Base-by-base conservation (phyloP, 2,113 vertebrate genomes). In the Dasyprocta punctata region DNA sequence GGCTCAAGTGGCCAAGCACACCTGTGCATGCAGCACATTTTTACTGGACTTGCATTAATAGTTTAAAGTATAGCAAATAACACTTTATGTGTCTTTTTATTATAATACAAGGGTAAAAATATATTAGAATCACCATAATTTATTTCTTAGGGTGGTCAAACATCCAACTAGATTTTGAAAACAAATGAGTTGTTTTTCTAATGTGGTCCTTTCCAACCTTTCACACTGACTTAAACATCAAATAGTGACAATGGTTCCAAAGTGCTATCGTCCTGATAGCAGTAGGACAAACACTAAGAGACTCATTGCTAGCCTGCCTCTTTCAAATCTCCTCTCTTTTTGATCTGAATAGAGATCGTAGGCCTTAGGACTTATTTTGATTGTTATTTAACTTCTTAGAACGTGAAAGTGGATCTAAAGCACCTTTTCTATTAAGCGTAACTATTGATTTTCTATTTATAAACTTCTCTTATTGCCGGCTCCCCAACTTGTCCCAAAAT, bases 1-100 rank as follows among this genome's bases (percentile, higher is more conserved):
- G 77, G 97, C 96, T 98, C 71, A 54, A 38, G 60, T 93, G 92
- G 82, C 36, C 90, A 78, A 60, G 88, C 93, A 97, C 26, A 69
- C 36, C 82, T 3, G 26, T 44, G 9, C 5, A 3, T 33, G 11
- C 77, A 20, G 20, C 17, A 88, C 47, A 81, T 36, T 96, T 97
- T 97, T 90, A 92, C 54, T 91, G 33, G 82, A 36, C 61, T 91
- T 52, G 73, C 87, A 58, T 85, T 97, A 94, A 93, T 92, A 95
- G 91, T 88, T 94, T 81, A 97, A 95, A 95, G 61, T 75, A 49
- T 49, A 91, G 75, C 67, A 90, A 97, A 92, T 69, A 89, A 54
- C 26, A 49, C 56, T 96, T 91, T 63, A 56, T 41, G 52, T 92
- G 22, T 47, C 75, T 94, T 92, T 77, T 93, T 83, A 86, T 86